Base-by-base conservation (phyloP, 2,113 vertebrate genomes). In the Callaeas wilsoni region DNA sequence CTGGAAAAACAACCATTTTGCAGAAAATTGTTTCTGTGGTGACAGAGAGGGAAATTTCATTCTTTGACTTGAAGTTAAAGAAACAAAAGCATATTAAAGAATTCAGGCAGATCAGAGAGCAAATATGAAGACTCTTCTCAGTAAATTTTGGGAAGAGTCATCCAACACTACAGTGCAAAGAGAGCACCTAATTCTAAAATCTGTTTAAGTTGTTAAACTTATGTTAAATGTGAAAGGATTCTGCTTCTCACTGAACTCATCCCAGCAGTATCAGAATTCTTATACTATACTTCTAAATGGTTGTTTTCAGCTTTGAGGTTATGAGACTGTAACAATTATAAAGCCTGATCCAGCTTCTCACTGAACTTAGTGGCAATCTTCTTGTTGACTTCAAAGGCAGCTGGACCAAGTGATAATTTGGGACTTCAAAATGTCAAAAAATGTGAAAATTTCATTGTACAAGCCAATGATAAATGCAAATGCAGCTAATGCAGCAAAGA, bases 391-490 rank as follows among this genome's bases (percentile, higher is more conserved):
- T 96, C 90, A 95, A 95, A 96, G 84, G 63, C 53, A 53, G 56
- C 90, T 77, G 79, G 91, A 84, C 92, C 74, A 85, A 93, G 53
- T 9, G 23, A 37, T 89, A 95, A 91, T 73, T 93, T 90, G 88
- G 70, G 67, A 44, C 84, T 94, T 97, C 57, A 96, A 96, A 94
- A 95, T 65, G 67, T 87, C 89, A 93, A 94, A 78, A 91, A 59
- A 63, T 94, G 37, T 70, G 82, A 90, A 90, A 94, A 85, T 85
- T 88, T 75, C 30, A 88, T 91, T 96, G 90, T 94, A 80, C 35
- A 47, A 94, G 53, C 23, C 74, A 96, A 90, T 69, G 84, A 91
- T 82, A 89, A 90, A 96, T 94, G 89, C 89, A 95, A 97, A 96
- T 96, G 55, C 69, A 96, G 70, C 77, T 88, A 94, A 93, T 94